These are phyloP conservation scores for Apaloderma vittatum DNA, from an alignment of 2,113 vertebrate genomes.

Conservation along the genomic window DNA sequence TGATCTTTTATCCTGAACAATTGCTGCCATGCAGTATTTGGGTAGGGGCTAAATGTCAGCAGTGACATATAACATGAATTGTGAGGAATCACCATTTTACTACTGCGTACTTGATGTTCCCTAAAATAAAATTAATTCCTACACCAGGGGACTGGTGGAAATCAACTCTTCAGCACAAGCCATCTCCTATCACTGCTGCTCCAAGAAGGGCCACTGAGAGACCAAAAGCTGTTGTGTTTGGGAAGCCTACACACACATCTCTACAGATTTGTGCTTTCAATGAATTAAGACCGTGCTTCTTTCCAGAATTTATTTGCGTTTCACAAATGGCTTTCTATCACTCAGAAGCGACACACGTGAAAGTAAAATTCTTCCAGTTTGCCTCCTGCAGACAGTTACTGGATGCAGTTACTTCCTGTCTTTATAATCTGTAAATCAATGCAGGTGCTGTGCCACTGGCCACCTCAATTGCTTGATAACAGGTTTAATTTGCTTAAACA, in stretches of 20 bases:
- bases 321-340: background rate
- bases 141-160: background rate
- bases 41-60: background rate
- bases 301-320: background rate
- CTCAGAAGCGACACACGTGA: background rate
- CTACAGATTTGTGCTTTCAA: rapidly evolving
- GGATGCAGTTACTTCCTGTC: background rate
- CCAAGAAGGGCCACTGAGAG: background rate
- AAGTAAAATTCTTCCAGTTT: background rate
- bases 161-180: background rate
- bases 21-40: background rate
- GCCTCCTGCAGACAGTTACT: background rate
- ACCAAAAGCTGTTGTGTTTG: background rate
- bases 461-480: background rate
- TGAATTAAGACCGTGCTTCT: background rate
- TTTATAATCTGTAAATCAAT: background rate
- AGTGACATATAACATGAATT: background rate
- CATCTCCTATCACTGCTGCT: no score
- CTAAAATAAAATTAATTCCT: background rate
- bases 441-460: background rate
- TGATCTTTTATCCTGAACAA: background rate
- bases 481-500: background rate
- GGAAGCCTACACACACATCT: background rate
- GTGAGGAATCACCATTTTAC: background rate
- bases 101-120: background rate